Percentiles rank a stretch among this genome's conserved stretches.
phyloP scores from a whole-genome alignment of 2,113 vertebrate species.

The Suricata suricatta region DNA sequence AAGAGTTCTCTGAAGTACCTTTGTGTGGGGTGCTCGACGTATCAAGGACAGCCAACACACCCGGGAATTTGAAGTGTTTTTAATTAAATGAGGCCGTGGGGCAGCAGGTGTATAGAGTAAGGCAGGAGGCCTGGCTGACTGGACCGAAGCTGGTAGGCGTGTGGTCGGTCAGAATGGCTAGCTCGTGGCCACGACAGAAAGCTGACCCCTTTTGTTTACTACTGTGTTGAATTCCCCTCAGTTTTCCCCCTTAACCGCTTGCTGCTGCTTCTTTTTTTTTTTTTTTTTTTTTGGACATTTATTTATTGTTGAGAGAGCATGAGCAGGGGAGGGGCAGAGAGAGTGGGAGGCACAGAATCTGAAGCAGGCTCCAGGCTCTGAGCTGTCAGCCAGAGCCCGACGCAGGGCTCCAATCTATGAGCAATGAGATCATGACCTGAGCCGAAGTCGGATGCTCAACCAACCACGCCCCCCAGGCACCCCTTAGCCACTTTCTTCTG shows the following conservation, averaged over 20 bases:
- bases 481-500: not conserved
- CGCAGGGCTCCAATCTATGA: too few species aligned
- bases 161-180: not conserved
- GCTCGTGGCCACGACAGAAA: not conserved
- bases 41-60: too few species aligned
- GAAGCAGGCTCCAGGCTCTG: too few species aligned
- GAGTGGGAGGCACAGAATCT: too few species aligned
- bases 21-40: accelerated
- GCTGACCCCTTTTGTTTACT: not conserved
- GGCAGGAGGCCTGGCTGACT: not conserved
- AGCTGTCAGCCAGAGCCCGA: too few species aligned
- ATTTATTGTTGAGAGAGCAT: too few species aligned
- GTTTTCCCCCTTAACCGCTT: not conserved
- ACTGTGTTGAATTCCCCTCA: not conserved
- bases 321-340: too few species aligned
- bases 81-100: not conserved
- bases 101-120: not conserved
- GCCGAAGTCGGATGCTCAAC: too few species aligned
- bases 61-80: not conserved
- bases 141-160: not conserved
- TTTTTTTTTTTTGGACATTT: too few species aligned
- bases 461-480: too few species aligned
- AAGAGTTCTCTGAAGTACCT: not conserved
- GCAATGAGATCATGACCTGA: too few species aligned
- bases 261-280: too few species aligned